Base-by-base conservation (phyloP, 1,140 invertebrate genomes). In the Octopus sinensis region DNA sequence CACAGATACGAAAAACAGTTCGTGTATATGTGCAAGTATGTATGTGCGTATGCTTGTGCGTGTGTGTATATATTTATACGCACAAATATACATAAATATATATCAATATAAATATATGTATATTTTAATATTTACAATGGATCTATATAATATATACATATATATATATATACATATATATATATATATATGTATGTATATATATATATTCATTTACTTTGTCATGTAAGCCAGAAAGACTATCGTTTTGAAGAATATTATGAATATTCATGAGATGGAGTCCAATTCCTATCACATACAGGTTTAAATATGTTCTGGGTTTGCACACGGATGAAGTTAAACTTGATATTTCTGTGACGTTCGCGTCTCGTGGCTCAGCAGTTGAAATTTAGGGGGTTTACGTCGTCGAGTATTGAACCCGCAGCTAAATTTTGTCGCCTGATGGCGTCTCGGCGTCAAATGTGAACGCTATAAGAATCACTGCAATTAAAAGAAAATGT, bases 371-470 rank as follows among this genome's bases (percentile, higher is more conserved):
- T 43, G 30, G 30, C 30, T 43, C 30, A 43, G 30, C 30, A 43
- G 30, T 43, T 43, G 30, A 43, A 43, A 43, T 43, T 43, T 43
- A 43, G 30, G 30, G 30, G 30, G 30, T 43, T 43, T 43, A 43
- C 30, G 30, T 43, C 30, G 30, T 43, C 30, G 1, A 43, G 30
- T 43, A 43, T 43, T 43, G 30, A 2, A 43, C 30, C 30, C 30
- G 3, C 30, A 43, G 30, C 30, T 23, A 77, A 53, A 77, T 51
- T 53, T 43, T 30, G 1, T 77, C 76, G 23, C 76, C 76, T 5
- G 76, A 17, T 10, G 76, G 76, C 17, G 76, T 77, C 76, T 17
- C 52, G 6, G 76, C 76, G 52, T 77, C 43, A 51, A 77, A 77
- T 5, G 76, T 77, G 43, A 23, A 77, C 17, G 76, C 76, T 6